phyloP scores from a whole-genome alignment of 2,113 vertebrate genomes.

The Phalacrocorax pelagicus region DNA sequence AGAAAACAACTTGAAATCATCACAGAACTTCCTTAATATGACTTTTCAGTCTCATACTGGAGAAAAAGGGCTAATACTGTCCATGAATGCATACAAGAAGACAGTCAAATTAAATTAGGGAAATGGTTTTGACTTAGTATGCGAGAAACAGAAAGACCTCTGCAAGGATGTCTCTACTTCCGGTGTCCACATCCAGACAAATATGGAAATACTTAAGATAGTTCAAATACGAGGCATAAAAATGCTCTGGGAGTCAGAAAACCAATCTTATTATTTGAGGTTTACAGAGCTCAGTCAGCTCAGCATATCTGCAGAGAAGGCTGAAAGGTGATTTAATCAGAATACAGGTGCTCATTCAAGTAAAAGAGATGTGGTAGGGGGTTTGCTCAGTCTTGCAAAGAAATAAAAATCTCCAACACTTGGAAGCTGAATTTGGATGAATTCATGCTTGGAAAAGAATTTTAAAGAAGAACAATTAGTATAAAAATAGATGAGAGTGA shows the following conservation, averaged over 20 bases:
- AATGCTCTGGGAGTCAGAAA: neutral
- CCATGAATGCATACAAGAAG: neutral
- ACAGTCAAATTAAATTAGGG: neutral
- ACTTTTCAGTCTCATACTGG: neutral
- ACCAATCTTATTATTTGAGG: neutral
- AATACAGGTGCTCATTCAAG: neutral
- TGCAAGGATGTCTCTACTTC: neutral
- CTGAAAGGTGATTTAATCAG: neutral
- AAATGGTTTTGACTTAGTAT: neutral
- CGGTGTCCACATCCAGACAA: neutral
- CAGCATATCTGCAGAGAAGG: neutral
- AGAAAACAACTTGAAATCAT: neutral
- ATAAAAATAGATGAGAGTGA: neutral
- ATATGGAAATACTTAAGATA: neutral
- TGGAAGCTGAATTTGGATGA: neutral
- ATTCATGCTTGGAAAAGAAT: neutral
- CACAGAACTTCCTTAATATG: neutral
- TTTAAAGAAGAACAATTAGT: neutral
- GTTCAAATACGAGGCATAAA: neutral
- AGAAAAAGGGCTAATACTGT: neutral
- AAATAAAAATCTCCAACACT: neutral
- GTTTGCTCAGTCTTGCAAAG: neutral
- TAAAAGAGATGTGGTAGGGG: neutral
- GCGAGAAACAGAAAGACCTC: neutral
- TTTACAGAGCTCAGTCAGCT: neutral